Evolutionary conservation across 2,113 vertebrate species (phyloP), one percentile per base, ranked within the genome.

Genomic region (Dryoscopus gambensis): DNA sequence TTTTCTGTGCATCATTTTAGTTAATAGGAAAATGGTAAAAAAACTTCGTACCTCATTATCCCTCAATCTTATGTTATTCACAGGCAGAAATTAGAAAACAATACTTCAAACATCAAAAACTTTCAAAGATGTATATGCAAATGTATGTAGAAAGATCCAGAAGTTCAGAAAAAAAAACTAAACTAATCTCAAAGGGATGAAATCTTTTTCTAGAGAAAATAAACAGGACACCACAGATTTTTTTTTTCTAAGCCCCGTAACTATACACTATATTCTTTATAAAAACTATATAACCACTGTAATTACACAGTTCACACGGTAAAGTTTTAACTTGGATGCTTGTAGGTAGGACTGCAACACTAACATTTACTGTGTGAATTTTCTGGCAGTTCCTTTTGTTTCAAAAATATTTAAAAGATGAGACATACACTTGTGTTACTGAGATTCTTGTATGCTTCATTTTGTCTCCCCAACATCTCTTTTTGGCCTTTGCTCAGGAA

Each of bases 151-250:
- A 94, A 96, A 93, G 40, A 96, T 76, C 49, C 93, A 97, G 81
- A 95, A 95, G 82, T 93, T 93, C 71, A 93, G 62, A 85, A 95
- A 95, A 94, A 95, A 56, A 94, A 96, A 93, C 82, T n/a, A 79
- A 82, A 76, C 64, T 40, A 96, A 94, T 95, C 84, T 84, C 91
- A 74, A 56, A 28, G 76, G 93, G 88, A 74, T 83, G 28, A 44
- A 25, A 13, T 21, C 49, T 79, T 95, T 68, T 64, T 16, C 65
- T 74, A 81, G 42, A 81, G 28, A 95, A 94, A 92, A 95, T 90
- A 93, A 97, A 95, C 27, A 83, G 85, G 68, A 93, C 79, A 92
- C 73, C 52, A 75, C 20, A 84, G 79, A 63, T 87, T 86, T 96
- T 90, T 96, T 90, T 80, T 87, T 93, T 42, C 81, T 93, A 92